These are phyloP conservation scores for Pangasianodon hypophthalmus DNA, from an alignment of 2,113 vertebrate genomes.

Conservation along the genomic window DNA sequence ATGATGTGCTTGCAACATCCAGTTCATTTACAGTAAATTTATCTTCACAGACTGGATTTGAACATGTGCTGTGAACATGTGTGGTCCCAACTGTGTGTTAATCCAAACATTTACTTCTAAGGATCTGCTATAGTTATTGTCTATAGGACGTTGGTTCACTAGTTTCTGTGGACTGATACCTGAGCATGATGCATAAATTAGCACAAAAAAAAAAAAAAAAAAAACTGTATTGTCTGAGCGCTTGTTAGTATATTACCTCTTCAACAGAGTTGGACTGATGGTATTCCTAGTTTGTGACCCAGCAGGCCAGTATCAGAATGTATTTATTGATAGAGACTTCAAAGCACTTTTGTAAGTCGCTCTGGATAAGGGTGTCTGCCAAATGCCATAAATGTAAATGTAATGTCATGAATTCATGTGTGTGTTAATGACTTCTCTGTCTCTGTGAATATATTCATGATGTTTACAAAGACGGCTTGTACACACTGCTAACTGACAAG, in stretches of 20 bases:
- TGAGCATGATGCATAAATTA: no score
- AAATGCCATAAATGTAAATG: no score
- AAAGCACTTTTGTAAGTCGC: no score
- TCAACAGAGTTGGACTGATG: no score
- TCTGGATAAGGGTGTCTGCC: no score
- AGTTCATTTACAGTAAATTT: not conserved
- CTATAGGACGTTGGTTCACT: no score
- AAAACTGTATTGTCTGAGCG: no score
- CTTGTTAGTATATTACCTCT: no score
- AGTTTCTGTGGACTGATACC: not conserved
- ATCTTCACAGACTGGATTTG: not conserved
- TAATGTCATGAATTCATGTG: not conserved
- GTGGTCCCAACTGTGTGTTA: not conserved
- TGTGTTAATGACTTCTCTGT: not conserved
- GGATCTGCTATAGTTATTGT: not conserved
- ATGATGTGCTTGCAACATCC: not conserved
- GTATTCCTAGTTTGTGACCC: no score
- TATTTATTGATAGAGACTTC: no score
- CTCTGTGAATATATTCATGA: not conserved
- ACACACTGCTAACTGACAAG: not conserved
- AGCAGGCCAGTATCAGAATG: no score
- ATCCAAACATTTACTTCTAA: not conserved
- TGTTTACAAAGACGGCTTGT: conserved; percentile 1
- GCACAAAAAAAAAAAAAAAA: no score
- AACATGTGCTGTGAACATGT: not conserved